Evolutionary conservation across 2,113 vertebrate genomes (phyloP), one percentile per base, ranked within the genome.

Genomic region (Lampris megalopsis): DNA sequence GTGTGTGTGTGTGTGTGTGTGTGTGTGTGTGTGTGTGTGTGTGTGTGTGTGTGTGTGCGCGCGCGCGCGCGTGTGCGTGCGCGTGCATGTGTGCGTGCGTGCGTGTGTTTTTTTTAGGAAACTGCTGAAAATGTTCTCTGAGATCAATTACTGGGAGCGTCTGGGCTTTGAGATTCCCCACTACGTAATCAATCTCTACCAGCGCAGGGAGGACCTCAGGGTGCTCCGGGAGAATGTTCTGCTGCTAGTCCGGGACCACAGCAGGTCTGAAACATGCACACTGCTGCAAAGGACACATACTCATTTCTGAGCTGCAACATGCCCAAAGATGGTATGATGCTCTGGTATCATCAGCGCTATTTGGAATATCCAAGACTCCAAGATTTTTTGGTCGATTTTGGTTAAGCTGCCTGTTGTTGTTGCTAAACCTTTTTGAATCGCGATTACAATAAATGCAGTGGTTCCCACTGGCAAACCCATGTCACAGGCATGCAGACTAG

Each of bases 131-230:
- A 81, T 96, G 64, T 95, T 97, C 71, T 89, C 87, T 85, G 96
- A 98, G 89, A 92, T 96, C 41, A 74, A 94, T 49, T 95, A 94
- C 87, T 98, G 96, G 97, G 94, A 96, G n/a, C 87, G 86, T 24
- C 89, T 95, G 40, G 91, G 85, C n/a, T 96, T 94, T 45, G 97
- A 97, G 87, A 92, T 94, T 0, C 96, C 96, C 0, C 95, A 94
- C 77, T 92, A 90, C 0, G 93, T 94, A 58, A 50, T 77, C 24
- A 94, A 92, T 0, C 89, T 95, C 10, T 94, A 93, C 3, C 95
- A 95, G 40, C 86, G 91, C 0, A 91, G 81, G 0, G 95, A 96
- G 40, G 95, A 96, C 5, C 87, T 97, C 38, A 83, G 91, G 3
- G 64, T 63, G 70, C 89, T 97, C 43, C 90, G 93, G 3, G 96